Evolutionary conservation across 2,797 vertebrate species (phyloP).

Genomic region (Falco columbarius): DNA sequence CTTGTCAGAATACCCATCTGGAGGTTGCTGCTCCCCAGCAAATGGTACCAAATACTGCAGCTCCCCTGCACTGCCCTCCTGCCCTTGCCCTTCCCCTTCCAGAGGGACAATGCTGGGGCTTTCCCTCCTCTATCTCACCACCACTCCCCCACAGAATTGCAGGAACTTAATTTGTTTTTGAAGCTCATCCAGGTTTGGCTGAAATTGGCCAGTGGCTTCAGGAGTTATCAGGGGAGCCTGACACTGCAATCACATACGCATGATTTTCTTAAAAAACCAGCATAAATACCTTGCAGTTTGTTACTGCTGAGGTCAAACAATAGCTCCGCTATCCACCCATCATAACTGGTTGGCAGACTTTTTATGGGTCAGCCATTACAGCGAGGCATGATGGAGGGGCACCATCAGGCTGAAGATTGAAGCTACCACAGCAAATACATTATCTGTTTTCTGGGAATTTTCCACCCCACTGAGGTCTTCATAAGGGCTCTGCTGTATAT

Average conservation of each 20-base stretch:
- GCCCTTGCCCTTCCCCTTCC: not conserved
- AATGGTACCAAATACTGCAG: not conserved
- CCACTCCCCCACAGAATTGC: rapidly evolving
- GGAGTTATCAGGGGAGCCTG: not conserved
- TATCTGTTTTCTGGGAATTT: not conserved
- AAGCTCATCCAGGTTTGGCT: not conserved
- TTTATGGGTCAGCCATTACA: not conserved
- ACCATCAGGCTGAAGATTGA: not conserved
- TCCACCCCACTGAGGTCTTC: not conserved
- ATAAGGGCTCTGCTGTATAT: not conserved
- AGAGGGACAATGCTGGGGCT: not conserved
- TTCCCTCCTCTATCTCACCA: not conserved
- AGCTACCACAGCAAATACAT: not conserved
- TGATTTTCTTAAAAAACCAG: not conserved
- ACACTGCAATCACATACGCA: not conserved
- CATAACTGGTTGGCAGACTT: not conserved
- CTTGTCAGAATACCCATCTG: not conserved
- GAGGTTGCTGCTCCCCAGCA: not conserved
- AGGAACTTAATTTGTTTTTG: not conserved
- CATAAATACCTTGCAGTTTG: not conserved
- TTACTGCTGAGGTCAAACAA: not conserved
- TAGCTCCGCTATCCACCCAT: not conserved
- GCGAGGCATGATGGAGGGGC: not conserved
- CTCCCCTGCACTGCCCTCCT: not conserved
- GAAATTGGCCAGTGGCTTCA: not conserved